phyloP scores from a whole-genome alignment of 2,888 invertebrate genomes.

The Campopleginae sp. region DNA sequence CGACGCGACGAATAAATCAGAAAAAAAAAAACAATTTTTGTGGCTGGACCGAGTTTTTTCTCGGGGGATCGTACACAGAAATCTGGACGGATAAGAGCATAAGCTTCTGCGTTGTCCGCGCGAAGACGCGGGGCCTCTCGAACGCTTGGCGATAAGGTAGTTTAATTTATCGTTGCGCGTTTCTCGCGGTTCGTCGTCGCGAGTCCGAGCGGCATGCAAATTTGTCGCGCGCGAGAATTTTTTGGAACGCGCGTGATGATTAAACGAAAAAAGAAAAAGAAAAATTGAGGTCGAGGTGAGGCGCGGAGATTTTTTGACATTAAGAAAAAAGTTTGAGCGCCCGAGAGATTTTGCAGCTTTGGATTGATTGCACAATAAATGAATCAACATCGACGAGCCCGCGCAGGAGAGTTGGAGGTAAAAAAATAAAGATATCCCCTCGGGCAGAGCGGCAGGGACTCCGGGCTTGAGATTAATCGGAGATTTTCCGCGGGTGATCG shows the following conservation, averaged over 20 bases:
- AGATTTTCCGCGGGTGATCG: slow-evolving; percentile 59
- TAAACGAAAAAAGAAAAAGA: neutral
- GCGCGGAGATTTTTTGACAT: neutral
- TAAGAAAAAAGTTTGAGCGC: neutral
- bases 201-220: slow-evolving; percentile 44
- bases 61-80: slow-evolving; percentile 15
- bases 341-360: neutral
- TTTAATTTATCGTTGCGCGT: slow-evolving; percentile 81
- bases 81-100: slow-evolving; percentile 51
- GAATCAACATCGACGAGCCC: neutral
- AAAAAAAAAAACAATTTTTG: neutral
- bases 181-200: slow-evolving; percentile 75
- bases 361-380: slow-evolving; percentile 2
- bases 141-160: slow-evolving; percentile 81
- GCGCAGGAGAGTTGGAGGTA: neutral
- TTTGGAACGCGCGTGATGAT: slow-evolving; percentile 8
- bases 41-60: neutral
- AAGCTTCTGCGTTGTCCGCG: slow-evolving; percentile 73
- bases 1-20: neutral
- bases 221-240: slow-evolving; percentile 32
- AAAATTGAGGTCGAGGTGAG: slow-evolving; percentile 9
- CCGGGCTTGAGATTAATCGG: slow-evolving; percentile 44
- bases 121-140: slow-evolving; percentile 63
- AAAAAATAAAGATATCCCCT: slow-evolving; percentile 37
- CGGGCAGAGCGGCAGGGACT: slow-evolving; percentile 44